Conservation (phyloP, 2,888 invertebrate species). For the Gibbula magus region DNA sequence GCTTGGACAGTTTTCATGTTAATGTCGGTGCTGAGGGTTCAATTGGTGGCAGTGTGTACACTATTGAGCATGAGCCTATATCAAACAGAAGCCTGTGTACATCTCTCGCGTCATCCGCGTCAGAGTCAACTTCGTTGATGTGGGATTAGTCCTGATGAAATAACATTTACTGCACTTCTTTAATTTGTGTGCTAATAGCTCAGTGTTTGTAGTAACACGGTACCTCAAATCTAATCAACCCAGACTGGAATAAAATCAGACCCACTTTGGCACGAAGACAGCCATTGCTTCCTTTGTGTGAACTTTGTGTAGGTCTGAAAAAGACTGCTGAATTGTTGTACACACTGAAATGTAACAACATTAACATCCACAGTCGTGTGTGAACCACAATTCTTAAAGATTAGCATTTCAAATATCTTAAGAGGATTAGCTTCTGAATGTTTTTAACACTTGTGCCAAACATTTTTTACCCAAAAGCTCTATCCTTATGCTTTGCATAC, state of each 20-base stretch:
- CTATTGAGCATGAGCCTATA: background rate
- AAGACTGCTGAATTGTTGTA: too few relatives aligned
- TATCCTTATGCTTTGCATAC: too few relatives aligned
- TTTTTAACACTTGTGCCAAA: too few relatives aligned
- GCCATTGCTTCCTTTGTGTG: background rate
- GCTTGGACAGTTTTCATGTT: background rate
- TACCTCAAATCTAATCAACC: background rate
- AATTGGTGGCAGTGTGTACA: background rate
- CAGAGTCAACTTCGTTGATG: background rate
- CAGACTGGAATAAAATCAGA: background rate
- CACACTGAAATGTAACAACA: too few relatives aligned
- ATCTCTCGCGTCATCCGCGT: background rate
- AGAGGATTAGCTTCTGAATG: too few relatives aligned
- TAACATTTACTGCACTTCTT: background rate
- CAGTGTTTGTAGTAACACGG: background rate
- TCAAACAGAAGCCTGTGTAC: background rate
- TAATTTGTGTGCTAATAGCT: conserved; percentile 1
- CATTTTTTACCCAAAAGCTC: too few relatives aligned
- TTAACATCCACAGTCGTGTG: too few relatives aligned
- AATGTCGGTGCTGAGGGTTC: background rate
- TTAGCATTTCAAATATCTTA: too few relatives aligned
- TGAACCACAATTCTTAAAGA: too few relatives aligned
- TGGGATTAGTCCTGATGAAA: background rate
- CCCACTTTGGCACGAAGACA: background rate
- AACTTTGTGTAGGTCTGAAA: background rate